Conservation (phyloP, 2,888 invertebrate genomes). For the Synergus itoensis region DNA sequence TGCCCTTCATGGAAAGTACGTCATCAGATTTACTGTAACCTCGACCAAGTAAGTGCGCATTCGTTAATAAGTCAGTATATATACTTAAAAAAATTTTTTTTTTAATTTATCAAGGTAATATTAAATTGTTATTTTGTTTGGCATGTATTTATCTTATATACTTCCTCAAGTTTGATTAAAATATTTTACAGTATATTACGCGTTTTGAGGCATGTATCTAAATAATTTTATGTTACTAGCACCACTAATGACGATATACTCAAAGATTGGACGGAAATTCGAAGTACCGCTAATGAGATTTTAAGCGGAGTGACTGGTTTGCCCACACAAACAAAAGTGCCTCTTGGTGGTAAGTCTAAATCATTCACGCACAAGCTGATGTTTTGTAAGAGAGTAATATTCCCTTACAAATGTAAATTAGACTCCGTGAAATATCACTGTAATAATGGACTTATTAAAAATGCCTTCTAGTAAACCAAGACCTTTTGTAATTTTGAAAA, state of each 20-base stretch:
- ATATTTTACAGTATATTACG: accelerated
- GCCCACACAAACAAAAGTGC: slow-evolving; percentile 82
- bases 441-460: no score
- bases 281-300: slow-evolving; percentile 85
- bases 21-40: slow-evolving; percentile 96
- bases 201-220: neutral
- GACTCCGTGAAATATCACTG: no score
- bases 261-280: slow-evolving; percentile 93
- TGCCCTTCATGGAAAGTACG: slow-evolving; percentile 92
- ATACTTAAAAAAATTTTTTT: neutral
- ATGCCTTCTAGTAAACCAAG: no score
- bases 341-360: slow-evolving; percentile 84
- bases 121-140: neutral
- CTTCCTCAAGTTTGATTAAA: neutral
- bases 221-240: slow-evolving; percentile 59
- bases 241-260: slow-evolving; percentile 89
- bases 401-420: no score
- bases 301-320: slow-evolving; percentile 80
- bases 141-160: neutral
- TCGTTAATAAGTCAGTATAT: neutral
- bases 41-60: slow-evolving; percentile 82
- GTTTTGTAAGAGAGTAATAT: no score
- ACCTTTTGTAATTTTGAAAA: neutral
- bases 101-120: neutral
- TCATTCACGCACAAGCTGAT: neutral